Base-by-base conservation (phyloP, 2,888 invertebrate species). In the Limnephilus lunatus region DNA sequence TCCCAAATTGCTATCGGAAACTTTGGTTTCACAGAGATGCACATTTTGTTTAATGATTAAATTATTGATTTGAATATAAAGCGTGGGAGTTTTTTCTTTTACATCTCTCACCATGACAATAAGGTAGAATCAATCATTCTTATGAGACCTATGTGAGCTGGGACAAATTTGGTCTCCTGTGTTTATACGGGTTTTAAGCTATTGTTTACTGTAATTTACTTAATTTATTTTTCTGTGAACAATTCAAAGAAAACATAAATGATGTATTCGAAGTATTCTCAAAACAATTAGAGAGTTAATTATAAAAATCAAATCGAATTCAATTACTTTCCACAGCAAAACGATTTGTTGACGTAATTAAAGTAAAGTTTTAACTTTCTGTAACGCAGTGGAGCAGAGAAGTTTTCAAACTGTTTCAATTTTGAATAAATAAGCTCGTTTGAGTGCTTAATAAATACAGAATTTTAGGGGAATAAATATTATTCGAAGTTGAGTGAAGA, bases 391-490 rank as follows among this genome's bases (percentile, higher is more conserved):
- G n/a, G 9, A 68, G 68, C 68, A 68, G 25, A 7, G 25, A 25
- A 68, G 68, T 68, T 68, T 68, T 68, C 68, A 85, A 85, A 85
- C 85, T 25, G 85, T 85, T 85, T 39, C n/a, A 85, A 85, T 39
- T 85, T 19, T 85, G 44, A 85, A 85, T 68, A 85, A 85, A 85
- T 85, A 85, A 39, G 25, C 85, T 85, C 85, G n/a, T 39, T 39
- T 35, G 35, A 85, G 39, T 85, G 44, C 44, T 44, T 85, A 85
- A 85, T 85, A 85, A 85, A 85, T 85, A 85, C 39, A 39, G 35
- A 32, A 85, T 85, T 85, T 85, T n/a, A 30, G 85, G 44, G 39
- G n/a, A 39, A 85, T 85, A 85, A 85, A 85, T 85, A 85, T 85
- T 85, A 39, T 39, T 85, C 85, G n/a, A 25, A 39, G 85, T 39